Evolutionary conservation across 1,140 invertebrate species (phyloP), one percentile per base, ranked within the genome.

Genomic region (Magallana gigas): DNA sequence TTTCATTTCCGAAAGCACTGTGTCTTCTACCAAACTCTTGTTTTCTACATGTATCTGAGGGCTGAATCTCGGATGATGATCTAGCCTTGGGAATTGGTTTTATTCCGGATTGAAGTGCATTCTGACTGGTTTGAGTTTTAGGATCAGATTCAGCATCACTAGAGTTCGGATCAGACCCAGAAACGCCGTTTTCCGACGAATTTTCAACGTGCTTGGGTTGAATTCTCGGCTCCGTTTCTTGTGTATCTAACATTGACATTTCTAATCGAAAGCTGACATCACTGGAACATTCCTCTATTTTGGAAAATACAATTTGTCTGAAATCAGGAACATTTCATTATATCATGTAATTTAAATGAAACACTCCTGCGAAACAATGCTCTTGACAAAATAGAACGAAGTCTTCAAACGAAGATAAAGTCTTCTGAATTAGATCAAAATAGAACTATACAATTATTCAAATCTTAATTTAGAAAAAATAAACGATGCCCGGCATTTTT

Each of bases 1-100:
- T 71, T 71, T 71, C 64, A 29, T 71, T 71, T 23, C 64, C 64
- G 18, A 71, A 23, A 23, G 64, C 64, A 71, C 64, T 71, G 18
- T 71, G 64, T 23, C 64, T 1, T 71, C 64, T 71, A 1, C 7
- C 9, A 11, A 11, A 23, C 5, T 71, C 18, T 0, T 1, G 7
- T 71, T n/a, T 71, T 11, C 18, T 9, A 11, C 29, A 23, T 23
- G 23, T 23, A 23, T 23, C 29, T 71, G 18, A 18, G 9, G 64
- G 29, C 18, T 71, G n/a, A 8, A 71, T 71, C 29, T 71, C 64
- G 23, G 6, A 7, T 29, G 64, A 71, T 18, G 64, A 71, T 18
- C 18, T 71, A n/a, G 64, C 18, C 29, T 23, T 71, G 6, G 64
- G 18, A 71, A 71, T 71, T 71, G 6, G n/a, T 11, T 71, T 71